Percentiles rank a stretch among this genome's conserved stretches.
These are phyloP conservation scores for Donacobius atricapilla DNA, from an alignment of 2,113 vertebrate genomes.

Conservation along the genomic window DNA sequence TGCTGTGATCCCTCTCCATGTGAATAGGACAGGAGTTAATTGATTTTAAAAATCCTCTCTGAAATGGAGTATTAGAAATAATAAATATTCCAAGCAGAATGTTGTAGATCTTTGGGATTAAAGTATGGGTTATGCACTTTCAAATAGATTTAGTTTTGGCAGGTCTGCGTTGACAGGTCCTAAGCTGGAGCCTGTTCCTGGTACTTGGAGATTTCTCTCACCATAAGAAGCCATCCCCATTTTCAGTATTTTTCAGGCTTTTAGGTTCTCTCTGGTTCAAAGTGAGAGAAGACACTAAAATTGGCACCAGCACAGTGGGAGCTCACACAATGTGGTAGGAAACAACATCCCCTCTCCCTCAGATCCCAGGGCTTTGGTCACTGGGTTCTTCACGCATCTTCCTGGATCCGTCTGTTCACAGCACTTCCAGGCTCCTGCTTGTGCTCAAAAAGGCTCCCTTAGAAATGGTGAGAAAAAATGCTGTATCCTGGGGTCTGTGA, in stretches of 20 bases:
- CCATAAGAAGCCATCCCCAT: background rate
- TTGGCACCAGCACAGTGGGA: background rate
- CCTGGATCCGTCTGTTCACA: background rate
- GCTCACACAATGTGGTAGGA: background rate
- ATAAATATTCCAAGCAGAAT: background rate
- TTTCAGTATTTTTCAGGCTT: background rate
- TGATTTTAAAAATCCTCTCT: background rate
- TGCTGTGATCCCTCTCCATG: background rate
- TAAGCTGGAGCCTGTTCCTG: background rate
- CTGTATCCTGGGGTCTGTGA: background rate
- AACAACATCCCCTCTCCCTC: background rate
- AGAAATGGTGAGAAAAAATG: background rate
- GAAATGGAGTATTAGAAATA: background rate
- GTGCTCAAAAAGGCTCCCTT: background rate
- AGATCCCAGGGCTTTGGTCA: background rate
- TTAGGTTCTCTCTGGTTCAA: background rate
- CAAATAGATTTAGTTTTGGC: background rate
- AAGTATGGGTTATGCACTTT: background rate
- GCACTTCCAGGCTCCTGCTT: background rate
- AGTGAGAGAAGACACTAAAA: conserved; percentile 24
- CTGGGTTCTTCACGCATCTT: background rate
- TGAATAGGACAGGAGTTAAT: background rate
- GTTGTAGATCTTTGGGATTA: background rate
- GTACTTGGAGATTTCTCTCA: background rate
- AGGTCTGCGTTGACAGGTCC: background rate